phyloP scores from a whole-genome alignment of 2,888 invertebrate genomes.

The Achlya flavicornis region DNA sequence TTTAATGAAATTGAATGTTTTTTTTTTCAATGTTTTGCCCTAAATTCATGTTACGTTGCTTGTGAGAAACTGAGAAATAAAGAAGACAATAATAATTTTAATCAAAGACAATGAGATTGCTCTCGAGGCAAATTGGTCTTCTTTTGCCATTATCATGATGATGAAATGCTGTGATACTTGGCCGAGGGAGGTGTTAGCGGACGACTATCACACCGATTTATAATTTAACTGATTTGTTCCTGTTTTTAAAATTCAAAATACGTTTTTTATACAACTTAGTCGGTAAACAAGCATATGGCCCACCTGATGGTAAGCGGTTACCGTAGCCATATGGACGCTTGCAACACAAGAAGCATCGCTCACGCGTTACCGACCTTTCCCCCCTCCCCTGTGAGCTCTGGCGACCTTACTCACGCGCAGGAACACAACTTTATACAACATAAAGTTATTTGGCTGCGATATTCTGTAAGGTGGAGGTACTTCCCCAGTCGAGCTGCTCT shows the following conservation, averaged over 20 bases:
- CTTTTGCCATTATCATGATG: conserved; percentile 70
- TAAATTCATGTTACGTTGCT: conserved; percentile 43
- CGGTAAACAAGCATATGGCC: too few species aligned
- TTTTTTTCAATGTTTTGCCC: conserved; percentile 16
- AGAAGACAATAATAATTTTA: conserved; percentile 76
- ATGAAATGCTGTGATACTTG: conserved; percentile 59
- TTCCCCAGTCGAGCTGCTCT: too few species aligned
- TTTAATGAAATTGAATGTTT: conserved; percentile 35
- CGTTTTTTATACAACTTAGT: too few species aligned
- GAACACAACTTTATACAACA: too few species aligned
- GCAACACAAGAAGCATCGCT: too few species aligned
- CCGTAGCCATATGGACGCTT: too few species aligned
- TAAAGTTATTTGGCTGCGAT: too few species aligned
- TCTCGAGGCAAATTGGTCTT: conserved; percentile 72
- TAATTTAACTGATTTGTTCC: not conserved
- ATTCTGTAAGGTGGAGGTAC: too few species aligned
- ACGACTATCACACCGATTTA: conserved; percentile 38
- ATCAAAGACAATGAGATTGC: conserved; percentile 79
- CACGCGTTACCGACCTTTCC: too few species aligned
- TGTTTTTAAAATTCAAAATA: not conserved
- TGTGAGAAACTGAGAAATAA: conserved; percentile 42
- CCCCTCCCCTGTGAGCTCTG: too few species aligned
- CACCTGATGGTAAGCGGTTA: too few species aligned
- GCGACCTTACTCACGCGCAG: too few species aligned
- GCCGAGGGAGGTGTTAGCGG: conserved; percentile 43